Evolutionary conservation across 2,888 invertebrate genomes (phyloP), one percentile per base, ranked within the genome.

Genomic region (Brenthis daphne): DNA sequence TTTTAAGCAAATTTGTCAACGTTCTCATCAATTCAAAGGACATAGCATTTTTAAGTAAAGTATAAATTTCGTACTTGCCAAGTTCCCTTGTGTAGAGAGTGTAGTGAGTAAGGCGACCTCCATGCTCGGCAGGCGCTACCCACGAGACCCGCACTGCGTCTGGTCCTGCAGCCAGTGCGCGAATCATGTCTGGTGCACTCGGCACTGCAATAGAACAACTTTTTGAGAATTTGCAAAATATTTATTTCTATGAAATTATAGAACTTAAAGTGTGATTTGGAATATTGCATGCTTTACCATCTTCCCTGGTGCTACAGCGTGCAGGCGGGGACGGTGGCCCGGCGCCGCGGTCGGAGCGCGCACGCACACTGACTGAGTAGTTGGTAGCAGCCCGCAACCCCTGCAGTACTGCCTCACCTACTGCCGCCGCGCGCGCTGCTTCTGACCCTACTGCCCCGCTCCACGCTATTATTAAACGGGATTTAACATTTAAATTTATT

Each of bases 71-170:
- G 75, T 93, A 94, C 84, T 93, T 93, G 80, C 95, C 96, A 74
- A 94, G 94, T 82, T 96, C 96, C 77, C 95, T 89, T 70, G 94
- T 94, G 87, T 96, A 96, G 33, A 98, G 94, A 61, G 95, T 96
- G 85, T 97, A 98, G 86, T 96, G 95, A 50, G 94, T 94, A 76
- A 97, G 94, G 73, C 94, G 93, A 61, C 97, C 97, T 82, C 96
- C 96, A 47, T 95, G 94, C 79, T 95, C 94, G 74, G 93, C 84
- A 29, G 97, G 97, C 65, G 96, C 94, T 79, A 95, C 93, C 98
- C 98, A 98, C 69, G 96, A 94, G 69, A 97, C 95, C 77, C 97
- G 93, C 85, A 97, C 95, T 73, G 96, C 94, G 85, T 95, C 96
- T 67, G 95, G 94, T 65, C 96, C 96, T 76, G 96, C 90, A 3